Evolutionary conservation across 2,113 vertebrate genomes (phyloP).

Genomic region (Geothlypis trichas): DNA sequence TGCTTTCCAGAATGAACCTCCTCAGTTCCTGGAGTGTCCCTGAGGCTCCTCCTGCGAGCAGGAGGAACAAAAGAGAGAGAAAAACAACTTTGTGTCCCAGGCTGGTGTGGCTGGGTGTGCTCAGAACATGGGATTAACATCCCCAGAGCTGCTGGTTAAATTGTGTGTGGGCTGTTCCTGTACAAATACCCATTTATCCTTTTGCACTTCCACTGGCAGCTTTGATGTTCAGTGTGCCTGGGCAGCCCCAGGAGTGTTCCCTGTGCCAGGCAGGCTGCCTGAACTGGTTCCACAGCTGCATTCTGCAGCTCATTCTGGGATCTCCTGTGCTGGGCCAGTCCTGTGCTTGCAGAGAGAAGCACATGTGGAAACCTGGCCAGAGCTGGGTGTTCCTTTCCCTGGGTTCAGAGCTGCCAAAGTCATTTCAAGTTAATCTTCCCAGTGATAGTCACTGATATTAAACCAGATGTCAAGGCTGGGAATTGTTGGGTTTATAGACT

Average conservation of each 20-base stretch:
- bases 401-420: neutral
- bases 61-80: neutral
- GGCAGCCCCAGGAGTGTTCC: neutral
- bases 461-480: neutral
- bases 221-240: accelerated
- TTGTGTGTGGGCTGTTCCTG: accelerated
- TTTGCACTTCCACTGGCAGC: accelerated
- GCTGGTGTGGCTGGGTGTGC: neutral
- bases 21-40: neutral
- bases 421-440: neutral
- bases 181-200: accelerated
- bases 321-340: accelerated
- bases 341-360: accelerated
- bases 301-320: neutral
- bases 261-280: neutral
- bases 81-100: accelerated
- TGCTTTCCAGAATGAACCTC: neutral
- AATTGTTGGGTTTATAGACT: neutral
- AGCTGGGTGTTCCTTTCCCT: neutral
- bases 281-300: neutral
- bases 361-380: accelerated
- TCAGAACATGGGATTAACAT: accelerated
- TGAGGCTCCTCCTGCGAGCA: neutral
- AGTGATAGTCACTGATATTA: accelerated
- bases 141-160: neutral